Percentiles rank a stretch among this genome's conserved stretches.
These are phyloP conservation scores for Athene cunicularia DNA, from an alignment of 2,113 vertebrate species.

Conservation along the genomic window DNA sequence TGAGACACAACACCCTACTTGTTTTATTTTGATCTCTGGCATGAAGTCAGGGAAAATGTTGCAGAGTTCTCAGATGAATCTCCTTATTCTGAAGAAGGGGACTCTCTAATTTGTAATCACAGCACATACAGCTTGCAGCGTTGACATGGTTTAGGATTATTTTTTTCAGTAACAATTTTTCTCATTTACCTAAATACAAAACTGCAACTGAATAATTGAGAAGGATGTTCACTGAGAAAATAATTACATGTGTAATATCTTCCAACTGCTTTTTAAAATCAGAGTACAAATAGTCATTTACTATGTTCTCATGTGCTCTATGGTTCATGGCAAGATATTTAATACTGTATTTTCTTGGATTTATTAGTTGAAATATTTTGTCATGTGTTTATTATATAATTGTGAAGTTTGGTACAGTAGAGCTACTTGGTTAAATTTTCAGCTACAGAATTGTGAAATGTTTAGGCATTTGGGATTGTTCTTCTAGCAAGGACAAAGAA, in stretches of 20 bases:
- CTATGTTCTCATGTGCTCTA: not conserved
- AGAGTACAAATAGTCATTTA: not conserved
- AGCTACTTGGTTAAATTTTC: not conserved
- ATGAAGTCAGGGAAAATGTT: not conserved
- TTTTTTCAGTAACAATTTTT: not conserved
- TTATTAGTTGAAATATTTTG: not conserved
- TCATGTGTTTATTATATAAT: not conserved
- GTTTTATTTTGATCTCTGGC: not conserved
- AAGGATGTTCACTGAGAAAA: not conserved
- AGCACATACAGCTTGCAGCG: not conserved
- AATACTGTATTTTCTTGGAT: not conserved
- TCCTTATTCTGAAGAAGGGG: not conserved
- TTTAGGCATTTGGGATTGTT: not conserved
- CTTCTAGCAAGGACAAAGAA: not conserved
- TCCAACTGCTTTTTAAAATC: not conserved
- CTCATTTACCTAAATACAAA: not conserved
- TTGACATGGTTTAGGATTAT: not conserved
- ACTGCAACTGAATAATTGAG: not conserved
- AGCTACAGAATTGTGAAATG: not conserved
- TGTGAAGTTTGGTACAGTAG: not conserved
- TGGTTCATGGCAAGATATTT: not conserved
- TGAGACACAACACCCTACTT: not conserved
- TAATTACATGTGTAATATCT: not conserved
- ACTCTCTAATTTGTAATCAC: not conserved
- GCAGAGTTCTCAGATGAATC: not conserved